phyloP scores from a whole-genome alignment of 2,888 invertebrate species.

The Psylliodes chrysocephalus region DNA sequence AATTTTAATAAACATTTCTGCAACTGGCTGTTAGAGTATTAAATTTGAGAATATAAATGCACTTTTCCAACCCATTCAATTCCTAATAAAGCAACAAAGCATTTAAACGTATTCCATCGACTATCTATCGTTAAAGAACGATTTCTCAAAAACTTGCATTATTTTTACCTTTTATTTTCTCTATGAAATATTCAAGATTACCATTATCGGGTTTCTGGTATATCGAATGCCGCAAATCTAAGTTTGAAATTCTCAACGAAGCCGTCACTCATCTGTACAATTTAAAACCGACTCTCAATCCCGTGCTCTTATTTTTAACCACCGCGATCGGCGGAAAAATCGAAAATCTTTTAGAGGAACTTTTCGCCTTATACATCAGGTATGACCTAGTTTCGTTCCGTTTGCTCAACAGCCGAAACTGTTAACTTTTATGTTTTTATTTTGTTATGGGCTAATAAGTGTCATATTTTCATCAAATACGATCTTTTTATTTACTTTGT shows the following conservation, averaged over 20 bases:
- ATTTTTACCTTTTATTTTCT: slow-evolving; percentile 3
- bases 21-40: no score
- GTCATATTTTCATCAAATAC: no score
- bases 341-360: background rate
- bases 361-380: background rate
- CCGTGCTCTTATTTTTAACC: slow-evolving; percentile 14
- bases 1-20: no score
- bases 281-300: slow-evolving; percentile 13
- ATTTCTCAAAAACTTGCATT: slow-evolving; percentile 1
- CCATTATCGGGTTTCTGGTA: slow-evolving; percentile 6
- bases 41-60: no score
- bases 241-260: slow-evolving; percentile 5
- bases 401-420: no score
- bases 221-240: slow-evolving; percentile 8
- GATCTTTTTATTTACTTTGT: no score
- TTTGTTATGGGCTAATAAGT: no score
- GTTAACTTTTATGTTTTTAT: no score
- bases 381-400: background rate
- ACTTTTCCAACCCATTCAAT: no score
- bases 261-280: slow-evolving; percentile 25
- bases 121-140: background rate
- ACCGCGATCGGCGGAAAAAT: slow-evolving; percentile 4
- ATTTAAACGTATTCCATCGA: background rate
- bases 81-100: background rate
- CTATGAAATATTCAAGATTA: slow-evolving; percentile 5